Conservation (phyloP, 2,113 vertebrate species). For the Cyanoramphus novaezelandiae region DNA sequence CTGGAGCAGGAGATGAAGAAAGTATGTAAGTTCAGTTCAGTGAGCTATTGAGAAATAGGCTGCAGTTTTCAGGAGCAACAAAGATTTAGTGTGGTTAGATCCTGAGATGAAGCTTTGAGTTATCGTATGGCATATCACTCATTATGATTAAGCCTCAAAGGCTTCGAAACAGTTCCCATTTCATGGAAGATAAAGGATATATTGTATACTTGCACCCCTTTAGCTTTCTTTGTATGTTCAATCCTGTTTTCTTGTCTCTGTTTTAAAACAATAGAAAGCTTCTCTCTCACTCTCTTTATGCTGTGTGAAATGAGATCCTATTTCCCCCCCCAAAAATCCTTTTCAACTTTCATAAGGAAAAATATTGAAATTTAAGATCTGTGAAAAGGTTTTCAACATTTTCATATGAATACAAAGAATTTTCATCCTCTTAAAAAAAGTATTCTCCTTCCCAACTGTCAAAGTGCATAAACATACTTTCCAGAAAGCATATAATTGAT, state of each 20-base stretch:
- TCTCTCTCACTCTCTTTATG: neutral
- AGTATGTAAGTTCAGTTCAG: constrained; percentile 9
- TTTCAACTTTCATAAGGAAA: constrained; percentile 23
- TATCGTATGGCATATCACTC: constrained; percentile 81
- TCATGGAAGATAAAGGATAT: constrained; percentile 66
- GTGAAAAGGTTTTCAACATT: constrained; percentile 5
- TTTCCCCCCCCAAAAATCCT: neutral
- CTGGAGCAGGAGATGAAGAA: constrained; percentile 41
- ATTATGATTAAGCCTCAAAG: constrained; percentile 70
- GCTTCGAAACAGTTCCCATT: constrained; percentile 62
- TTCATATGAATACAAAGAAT: constrained; percentile 2
- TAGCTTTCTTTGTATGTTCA: constrained; percentile 40
- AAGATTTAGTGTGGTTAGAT: constrained; percentile 39
- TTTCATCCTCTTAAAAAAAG: neutral
- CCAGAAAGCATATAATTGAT: neutral
- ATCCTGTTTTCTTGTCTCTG: neutral
- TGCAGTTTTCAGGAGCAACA: constrained; percentile 25
- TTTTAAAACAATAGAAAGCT: constrained; percentile 1
- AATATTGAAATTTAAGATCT: constrained; percentile 50
- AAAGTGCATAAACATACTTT: neutral
- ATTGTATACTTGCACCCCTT: constrained; percentile 35
- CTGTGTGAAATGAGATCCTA: constrained; percentile 24
- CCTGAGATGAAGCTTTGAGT: constrained; percentile 72
- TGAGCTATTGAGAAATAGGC: constrained; percentile 41
- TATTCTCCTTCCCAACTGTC: neutral